Evolutionary conservation across 2,797 vertebrate species (phyloP), one percentile per base, ranked within the genome.

Genomic region (Dipus sagitta): DNA sequence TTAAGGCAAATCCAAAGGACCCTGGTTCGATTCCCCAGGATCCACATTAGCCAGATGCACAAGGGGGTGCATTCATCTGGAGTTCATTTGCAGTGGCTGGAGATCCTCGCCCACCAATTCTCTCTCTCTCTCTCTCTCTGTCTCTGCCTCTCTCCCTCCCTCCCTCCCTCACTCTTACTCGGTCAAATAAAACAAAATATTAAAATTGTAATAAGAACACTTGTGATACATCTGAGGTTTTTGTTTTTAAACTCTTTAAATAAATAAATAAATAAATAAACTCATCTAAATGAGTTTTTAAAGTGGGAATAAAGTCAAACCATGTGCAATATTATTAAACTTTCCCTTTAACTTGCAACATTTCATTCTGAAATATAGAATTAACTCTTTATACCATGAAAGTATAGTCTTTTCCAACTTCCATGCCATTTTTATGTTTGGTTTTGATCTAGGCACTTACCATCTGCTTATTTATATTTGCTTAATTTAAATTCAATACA

Each of bases 351-450:
- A 21, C 18, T 92, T 92, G 84, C 7, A 54, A 26, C 58, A 21
- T 90, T 96, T 81, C 42, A 86, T 80, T 77, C 24, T 52, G 80
- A 86, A 87, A 78, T 52, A 80, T 6, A 65, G 64, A 72, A 8
- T 92, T 93, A 77, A 24, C 34, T 93, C 6, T 83, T 86, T 88
- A 47, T 26, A 42, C 30, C 68, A 74, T 74, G 24, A 68, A 14
- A 83, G 5, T 64, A 90, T 74, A 76, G 32, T 54, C 30, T 21
- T 92, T 58, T 86, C 71, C 60, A 86, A 58, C 32, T 62, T 92
- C 24, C 65, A 21, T 90, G 58, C 93, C 72, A 94, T 78, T 83
- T 95, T 94, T 90, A 80, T 87, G 72, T 90, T 95, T 92, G 42
- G 7, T 60, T 77, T 81, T 58, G 38, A 38, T 92, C 12, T 81